Conservation (phyloP, 2,113 vertebrate species). For the Cololabis saira region DNA sequence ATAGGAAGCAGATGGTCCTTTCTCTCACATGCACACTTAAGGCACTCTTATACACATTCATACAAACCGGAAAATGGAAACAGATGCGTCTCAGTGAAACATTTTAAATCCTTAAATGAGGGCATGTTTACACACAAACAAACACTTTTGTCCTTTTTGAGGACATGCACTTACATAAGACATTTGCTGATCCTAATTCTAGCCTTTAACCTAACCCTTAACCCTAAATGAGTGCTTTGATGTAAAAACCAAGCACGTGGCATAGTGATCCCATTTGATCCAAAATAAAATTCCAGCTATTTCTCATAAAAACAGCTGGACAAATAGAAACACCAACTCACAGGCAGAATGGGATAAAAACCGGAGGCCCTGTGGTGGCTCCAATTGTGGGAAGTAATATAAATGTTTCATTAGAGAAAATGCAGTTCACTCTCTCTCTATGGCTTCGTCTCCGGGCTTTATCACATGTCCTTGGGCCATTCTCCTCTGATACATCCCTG, state of each 20-base stretch:
- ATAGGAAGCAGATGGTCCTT: constrained; percentile 14
- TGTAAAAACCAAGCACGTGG: too few species aligned
- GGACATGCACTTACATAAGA: too few species aligned
- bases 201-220: too few species aligned
- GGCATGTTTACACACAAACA: constrained; percentile 9
- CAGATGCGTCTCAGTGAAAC: constrained; percentile 31
- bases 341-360: constrained; percentile 8
- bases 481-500: constrained; percentile 33
- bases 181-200: not conserved
- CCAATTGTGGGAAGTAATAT: constrained; percentile 35
- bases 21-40: too few species aligned
- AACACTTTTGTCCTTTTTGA: too few species aligned
- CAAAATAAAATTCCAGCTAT: not conserved
- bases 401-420: constrained; percentile 69
- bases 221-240: too few species aligned
- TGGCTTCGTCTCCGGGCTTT: constrained; percentile 39
- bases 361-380: constrained; percentile 8
- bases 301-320: not conserved
- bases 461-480: constrained; percentile 49
- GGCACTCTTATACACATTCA: not conserved
- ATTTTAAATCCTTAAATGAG: constrained; percentile 52
- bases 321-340: constrained; percentile 1
- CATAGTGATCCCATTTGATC: too few species aligned
- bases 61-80: constrained; percentile 27
- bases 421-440: constrained; percentile 28